These are phyloP conservation scores for Pterostichus niger DNA, from an alignment of 2,888 invertebrate species.

Conservation along the genomic window DNA sequence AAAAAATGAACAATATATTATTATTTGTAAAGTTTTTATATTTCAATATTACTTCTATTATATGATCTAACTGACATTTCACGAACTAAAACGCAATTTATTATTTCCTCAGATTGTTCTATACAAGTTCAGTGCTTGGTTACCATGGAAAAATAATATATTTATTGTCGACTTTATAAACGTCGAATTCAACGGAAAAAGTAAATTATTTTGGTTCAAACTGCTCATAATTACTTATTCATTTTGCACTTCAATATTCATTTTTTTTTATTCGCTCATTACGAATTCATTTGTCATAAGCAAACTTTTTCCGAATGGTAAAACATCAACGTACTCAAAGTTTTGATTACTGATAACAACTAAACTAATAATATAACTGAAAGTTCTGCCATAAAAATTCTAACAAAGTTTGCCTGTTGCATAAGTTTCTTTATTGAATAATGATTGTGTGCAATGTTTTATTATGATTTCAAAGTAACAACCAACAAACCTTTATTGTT, in stretches of 20 bases:
- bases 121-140: too few relatives aligned
- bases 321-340: slow-evolving; percentile 9
- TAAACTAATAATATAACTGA: slow-evolving; percentile 17
- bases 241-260: slow-evolving; percentile 24
- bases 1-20: too few relatives aligned
- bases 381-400: slow-evolving; percentile 24
- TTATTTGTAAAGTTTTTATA: too few relatives aligned
- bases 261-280: slow-evolving; percentile 32
- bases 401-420: neutral
- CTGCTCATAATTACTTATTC: slow-evolving; percentile 19
- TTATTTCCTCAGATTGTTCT: too few relatives aligned
- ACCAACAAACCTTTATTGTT: slow-evolving; percentile 21
- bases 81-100: too few relatives aligned
- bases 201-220: neutral
- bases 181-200: too few relatives aligned
- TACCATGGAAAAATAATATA: too few relatives aligned
- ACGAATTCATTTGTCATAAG: slow-evolving; percentile 45
- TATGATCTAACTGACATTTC: too few relatives aligned
- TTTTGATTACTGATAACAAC: slow-evolving; percentile 16
- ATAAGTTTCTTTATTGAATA: slow-evolving; percentile 15
- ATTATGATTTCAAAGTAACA: slow-evolving; percentile 1
- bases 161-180: too few relatives aligned
- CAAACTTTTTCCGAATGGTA: slow-evolving; percentile 21
- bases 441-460: slow-evolving; percentile 1
- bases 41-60: too few relatives aligned